Evolutionary conservation across 2,888 invertebrate species (phyloP).

Genomic region (Sinotaia quadrata): DNA sequence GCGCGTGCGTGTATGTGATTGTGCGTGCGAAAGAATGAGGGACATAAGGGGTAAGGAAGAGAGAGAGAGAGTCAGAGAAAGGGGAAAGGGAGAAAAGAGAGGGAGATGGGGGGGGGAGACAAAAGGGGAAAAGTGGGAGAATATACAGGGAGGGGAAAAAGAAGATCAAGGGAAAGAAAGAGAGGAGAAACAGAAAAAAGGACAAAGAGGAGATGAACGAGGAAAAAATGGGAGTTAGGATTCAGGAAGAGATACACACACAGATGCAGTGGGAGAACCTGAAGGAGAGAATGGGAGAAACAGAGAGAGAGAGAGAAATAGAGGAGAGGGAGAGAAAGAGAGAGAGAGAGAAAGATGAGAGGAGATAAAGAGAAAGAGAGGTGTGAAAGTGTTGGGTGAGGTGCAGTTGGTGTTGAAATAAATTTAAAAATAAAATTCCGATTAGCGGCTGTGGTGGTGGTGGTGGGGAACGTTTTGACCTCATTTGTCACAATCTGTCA

Average conservation of each 20-base stretch:
- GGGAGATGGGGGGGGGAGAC: neutral
- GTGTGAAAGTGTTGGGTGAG: too few species aligned
- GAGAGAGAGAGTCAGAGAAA: neutral
- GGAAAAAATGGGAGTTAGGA: neutral
- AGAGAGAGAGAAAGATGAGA: neutral
- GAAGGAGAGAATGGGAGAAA: neutral
- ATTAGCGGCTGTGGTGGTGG: too few species aligned
- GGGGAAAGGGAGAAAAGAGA: neutral
- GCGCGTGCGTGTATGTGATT: neutral
- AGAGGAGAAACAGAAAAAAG: neutral
- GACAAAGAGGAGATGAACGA: neutral
- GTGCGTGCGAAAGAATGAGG: neutral
- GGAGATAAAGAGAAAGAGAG: slow-evolving; percentile 12
- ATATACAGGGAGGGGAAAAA: too few species aligned
- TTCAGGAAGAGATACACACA: neutral
- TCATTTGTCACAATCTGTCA: too few species aligned
- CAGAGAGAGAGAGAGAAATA: neutral
- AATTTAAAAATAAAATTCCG: too few species aligned
- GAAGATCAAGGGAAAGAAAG: neutral
- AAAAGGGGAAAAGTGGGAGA: neutral
- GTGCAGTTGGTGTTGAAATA: too few species aligned
- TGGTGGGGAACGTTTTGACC: too few species aligned
- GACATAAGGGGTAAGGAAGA: neutral
- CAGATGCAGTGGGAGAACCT: neutral
- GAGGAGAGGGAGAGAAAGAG: slow-evolving; percentile 6